Base-by-base conservation (phyloP, 2,113 vertebrate genomes). In the Microcebus griseorufus region DNA sequence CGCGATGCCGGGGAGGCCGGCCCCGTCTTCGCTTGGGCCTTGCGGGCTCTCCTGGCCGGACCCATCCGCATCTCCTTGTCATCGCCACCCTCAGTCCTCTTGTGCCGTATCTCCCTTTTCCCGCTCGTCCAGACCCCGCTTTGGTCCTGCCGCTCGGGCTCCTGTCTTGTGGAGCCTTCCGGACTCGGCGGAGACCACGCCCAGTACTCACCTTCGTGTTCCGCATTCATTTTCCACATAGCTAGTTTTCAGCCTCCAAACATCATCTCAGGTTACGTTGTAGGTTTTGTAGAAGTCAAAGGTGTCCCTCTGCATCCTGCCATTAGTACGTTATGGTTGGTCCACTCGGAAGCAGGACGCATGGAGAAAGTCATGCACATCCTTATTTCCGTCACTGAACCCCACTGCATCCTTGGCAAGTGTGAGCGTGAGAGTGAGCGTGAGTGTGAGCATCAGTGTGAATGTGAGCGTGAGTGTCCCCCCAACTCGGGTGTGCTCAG, bases 41-140 rank as follows among this genome's bases (percentile, higher is more conserved):
- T 32, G 29, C 22, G 37, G 2, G 3, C 29, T 0, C 51, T 9
- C 0, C 14, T 0, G 12, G 37, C 55, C 0, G 0, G 10, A 37
- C 7, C 67, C 2, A 2, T 20, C 89, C 27, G 2, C 72, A 0
- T 0, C 3, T 51, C 23, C 48, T 29, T 32, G 34, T 37, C 39
- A 1, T 37, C 65, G 13, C 62, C 75, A 72, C n/a, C 1, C 64
- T n/a, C 9, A 2, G 5, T 5, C 5, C 27, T 16, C 51, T 18
- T 8, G 25, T 58, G 34, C 37, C 1, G 0, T 14, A 0, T 7
- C 62, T 93, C 65, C 58, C 29, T 37, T 37, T 6, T n/a, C 25
- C 89, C 32, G 82, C 73, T 22, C 0, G 2, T 42, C 42, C 27
- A 39, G n/a, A 32, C 64, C 34, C 70, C 78, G 69, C 39, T 14